Evolutionary conservation across 2,888 invertebrate genomes (phyloP).

Genomic region (Graphium colonna): DNA sequence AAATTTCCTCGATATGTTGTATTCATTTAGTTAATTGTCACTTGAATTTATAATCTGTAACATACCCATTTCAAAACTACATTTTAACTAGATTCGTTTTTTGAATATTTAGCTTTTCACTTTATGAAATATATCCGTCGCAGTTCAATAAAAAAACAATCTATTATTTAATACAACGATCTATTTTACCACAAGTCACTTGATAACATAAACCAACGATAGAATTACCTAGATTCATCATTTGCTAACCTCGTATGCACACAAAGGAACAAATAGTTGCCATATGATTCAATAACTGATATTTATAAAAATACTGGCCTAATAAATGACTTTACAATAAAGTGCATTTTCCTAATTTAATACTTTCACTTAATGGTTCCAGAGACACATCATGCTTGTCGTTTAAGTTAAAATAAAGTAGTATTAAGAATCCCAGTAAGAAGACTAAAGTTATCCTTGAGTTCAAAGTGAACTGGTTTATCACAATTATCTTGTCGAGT

Average conservation of each 20-base stretch:
- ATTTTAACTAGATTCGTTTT: not conserved
- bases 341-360: not conserved
- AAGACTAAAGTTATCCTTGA: no score
- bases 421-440: no score
- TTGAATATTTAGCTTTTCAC: not conserved
- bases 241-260: not conserved
- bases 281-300: no score
- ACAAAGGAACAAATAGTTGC: not conserved
- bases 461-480: no score
- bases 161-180: not conserved
- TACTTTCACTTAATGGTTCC: not conserved
- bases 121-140: not conserved
- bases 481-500: no score
- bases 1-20: constrained; percentile 69
- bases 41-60: constrained; percentile 20
- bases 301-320: not conserved
- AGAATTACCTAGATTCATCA: not conserved
- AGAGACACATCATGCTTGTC: no score
- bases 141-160: not conserved
- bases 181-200: not conserved
- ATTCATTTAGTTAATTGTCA: constrained; percentile 19
- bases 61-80: not conserved
- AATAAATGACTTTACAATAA: not conserved
- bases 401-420: no score
- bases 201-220: not conserved